Percentiles rank a stretch among this genome's conserved stretches.
These are phyloP conservation scores for Therioaphis trifolii DNA, from an alignment of 2,888 invertebrate species.

Conservation along the genomic window DNA sequence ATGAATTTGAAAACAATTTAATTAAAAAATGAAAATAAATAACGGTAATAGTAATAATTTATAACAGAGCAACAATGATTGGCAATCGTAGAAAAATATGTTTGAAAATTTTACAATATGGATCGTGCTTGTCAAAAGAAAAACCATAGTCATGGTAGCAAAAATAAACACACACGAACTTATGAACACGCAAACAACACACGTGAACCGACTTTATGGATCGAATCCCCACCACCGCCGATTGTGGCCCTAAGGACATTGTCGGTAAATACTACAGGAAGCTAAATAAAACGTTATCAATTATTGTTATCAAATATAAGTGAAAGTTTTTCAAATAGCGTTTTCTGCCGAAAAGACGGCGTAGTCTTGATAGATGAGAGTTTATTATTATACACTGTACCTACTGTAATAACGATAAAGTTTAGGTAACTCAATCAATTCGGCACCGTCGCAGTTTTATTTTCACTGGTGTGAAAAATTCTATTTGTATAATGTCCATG, in stretches of 20 bases:
- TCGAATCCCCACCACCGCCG: conserved; percentile 1
- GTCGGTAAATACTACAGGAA: neutral
- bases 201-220: conserved; percentile 59
- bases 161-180: conserved; percentile 55
- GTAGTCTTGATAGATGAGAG: neutral
- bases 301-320: conserved; percentile 11
- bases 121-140: conserved; percentile 38
- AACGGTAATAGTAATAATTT: neutral
- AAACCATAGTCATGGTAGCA: conserved; percentile 52
- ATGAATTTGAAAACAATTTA: neutral
- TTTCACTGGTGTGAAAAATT: neutral
- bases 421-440: neutral
- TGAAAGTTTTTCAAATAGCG: neutral
- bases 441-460: neutral
- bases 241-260: neutral
- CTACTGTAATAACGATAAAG: neutral
- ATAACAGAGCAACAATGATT: conserved; percentile 30
- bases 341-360: neutral
- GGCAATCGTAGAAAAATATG: conserved; percentile 34
- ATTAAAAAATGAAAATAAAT: neutral
- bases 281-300: conserved; percentile 30
- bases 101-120: conserved; percentile 18
- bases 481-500: conserved; percentile 1
- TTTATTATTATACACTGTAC: neutral
- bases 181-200: conserved; percentile 52